Conservation (phyloP, 2,888 invertebrate species). For the Cephus pygmeus region DNA sequence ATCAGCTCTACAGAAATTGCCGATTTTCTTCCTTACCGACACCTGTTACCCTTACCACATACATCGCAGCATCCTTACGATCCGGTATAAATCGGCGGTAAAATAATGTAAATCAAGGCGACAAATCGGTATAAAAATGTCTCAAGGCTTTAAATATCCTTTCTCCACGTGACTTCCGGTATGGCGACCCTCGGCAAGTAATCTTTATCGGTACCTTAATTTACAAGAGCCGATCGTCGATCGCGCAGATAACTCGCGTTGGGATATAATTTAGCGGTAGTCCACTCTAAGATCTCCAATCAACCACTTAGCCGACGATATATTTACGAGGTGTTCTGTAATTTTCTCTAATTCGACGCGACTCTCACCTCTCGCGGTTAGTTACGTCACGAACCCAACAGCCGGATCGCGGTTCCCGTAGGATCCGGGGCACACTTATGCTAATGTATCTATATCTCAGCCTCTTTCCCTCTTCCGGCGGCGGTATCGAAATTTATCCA, state of each 20-base stretch:
- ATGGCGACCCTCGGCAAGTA: constrained; percentile 12
- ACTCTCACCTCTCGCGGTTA: constrained; percentile 29
- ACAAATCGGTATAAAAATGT: not conserved
- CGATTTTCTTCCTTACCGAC: no score
- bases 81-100: not conserved
- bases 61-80: not conserved
- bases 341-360: constrained; percentile 63
- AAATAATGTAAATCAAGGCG: not conserved
- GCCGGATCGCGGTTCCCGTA: constrained; percentile 13
- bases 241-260: constrained; percentile 48
- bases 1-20: not conserved
- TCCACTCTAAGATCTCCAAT: constrained; percentile 61
- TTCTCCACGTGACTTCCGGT: constrained; percentile 24
- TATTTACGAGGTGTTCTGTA: constrained; percentile 66
- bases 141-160: not conserved
- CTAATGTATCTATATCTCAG: constrained; percentile 33
- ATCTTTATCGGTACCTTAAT: constrained; percentile 37
- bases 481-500: constrained; percentile 9
- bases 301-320: constrained; percentile 65
- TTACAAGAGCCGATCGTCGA: constrained; percentile 54
- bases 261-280: constrained; percentile 66
- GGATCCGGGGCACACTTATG: constrained; percentile 41
- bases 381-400: not conserved
- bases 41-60: not conserved
- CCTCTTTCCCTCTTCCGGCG: constrained; percentile 16